These are phyloP conservation scores for Poeciliopsis occidentalis DNA, from an alignment of 2,113 vertebrate genomes.

Conservation along the genomic window DNA sequence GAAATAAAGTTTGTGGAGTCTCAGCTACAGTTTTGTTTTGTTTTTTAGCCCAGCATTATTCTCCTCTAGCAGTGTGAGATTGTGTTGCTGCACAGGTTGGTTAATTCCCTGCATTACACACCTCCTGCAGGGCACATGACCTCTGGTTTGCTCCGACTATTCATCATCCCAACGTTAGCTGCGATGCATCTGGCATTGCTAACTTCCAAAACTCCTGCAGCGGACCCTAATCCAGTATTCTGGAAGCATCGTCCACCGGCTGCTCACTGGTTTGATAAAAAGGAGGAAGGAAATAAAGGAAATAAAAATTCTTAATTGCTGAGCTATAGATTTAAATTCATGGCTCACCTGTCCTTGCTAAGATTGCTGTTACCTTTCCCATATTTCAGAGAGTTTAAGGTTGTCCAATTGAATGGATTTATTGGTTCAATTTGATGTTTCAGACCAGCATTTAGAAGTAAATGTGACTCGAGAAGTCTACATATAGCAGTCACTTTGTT, in stretches of 20 bases:
- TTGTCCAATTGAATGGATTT: slow-evolving; percentile 21
- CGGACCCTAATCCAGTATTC: slow-evolving; percentile 52
- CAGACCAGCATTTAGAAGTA: slow-evolving; percentile 2
- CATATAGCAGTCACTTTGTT: no score
- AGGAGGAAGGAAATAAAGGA: slow-evolving; percentile 14
- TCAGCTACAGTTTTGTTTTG: not conserved
- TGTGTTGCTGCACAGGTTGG: slow-evolving; percentile 29
- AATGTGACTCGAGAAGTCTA: not conserved
- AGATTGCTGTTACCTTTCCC: slow-evolving; percentile 14
- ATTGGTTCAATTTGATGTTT: slow-evolving; percentile 11
- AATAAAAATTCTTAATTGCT: slow-evolving; percentile 28
- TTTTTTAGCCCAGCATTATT: not conserved
- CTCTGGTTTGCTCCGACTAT: slow-evolving; percentile 58
- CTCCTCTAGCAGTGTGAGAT: not conserved
- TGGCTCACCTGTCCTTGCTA: slow-evolving; percentile 20
- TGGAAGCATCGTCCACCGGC: slow-evolving; percentile 30
- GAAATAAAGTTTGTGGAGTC: no score
- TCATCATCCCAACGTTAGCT: slow-evolving; percentile 38
- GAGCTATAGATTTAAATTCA: slow-evolving; percentile 9
- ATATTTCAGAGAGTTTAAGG: slow-evolving; percentile 7
- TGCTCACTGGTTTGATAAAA: slow-evolving; percentile 34
- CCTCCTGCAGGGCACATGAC: slow-evolving; percentile 44
- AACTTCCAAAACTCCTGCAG: slow-evolving; percentile 41
- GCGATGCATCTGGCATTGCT: slow-evolving; percentile 54
- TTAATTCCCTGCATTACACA: slow-evolving; percentile 42